Percentiles rank a stretch among this genome's conserved stretches.
These are phyloP conservation scores for Danionella dracula DNA, from an alignment of 2,797 vertebrate genomes.

Conservation along the genomic window DNA sequence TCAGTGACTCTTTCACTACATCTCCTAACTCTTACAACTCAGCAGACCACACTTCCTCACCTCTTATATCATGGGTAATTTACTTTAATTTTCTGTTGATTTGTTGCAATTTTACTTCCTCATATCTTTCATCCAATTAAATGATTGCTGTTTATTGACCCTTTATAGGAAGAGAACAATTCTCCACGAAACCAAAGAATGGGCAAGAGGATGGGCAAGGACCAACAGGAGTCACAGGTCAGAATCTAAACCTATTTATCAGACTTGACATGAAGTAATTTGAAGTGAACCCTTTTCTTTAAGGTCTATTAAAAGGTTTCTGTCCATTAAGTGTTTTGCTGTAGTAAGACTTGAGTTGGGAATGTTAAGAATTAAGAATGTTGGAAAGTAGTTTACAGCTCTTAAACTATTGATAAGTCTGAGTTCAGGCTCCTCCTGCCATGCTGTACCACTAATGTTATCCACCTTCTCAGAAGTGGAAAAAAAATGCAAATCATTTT, in stretches of 20 bases:
- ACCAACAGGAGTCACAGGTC: conserved; percentile 87
- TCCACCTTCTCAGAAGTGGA: not conserved
- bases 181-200: conserved; percentile 81
- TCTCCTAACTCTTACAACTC: conserved; percentile 79
- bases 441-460: not conserved
- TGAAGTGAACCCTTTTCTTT: too few relatives aligned
- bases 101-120: not conserved
- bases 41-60: conserved; percentile 75
- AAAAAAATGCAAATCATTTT: too few relatives aligned
- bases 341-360: conserved; percentile 14
- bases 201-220: conserved; percentile 84
- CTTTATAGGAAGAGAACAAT: conserved; percentile 81
- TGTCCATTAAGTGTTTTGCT: not conserved
- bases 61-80: conserved; percentile 79
- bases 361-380: conserved; percentile 34
- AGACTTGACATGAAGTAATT: not conserved
- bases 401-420: not conserved
- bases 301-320: not conserved
- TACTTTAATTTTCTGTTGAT: not conserved
- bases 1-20: conserved; percentile 67
- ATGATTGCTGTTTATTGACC: not conserved
- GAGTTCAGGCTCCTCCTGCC: not conserved
- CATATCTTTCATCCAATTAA: not conserved
- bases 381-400: conserved; percentile 16
- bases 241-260: conserved; percentile 18